Base-by-base conservation (phyloP, 2,797 vertebrate genomes). In the Dicrostonyx torquatus region DNA sequence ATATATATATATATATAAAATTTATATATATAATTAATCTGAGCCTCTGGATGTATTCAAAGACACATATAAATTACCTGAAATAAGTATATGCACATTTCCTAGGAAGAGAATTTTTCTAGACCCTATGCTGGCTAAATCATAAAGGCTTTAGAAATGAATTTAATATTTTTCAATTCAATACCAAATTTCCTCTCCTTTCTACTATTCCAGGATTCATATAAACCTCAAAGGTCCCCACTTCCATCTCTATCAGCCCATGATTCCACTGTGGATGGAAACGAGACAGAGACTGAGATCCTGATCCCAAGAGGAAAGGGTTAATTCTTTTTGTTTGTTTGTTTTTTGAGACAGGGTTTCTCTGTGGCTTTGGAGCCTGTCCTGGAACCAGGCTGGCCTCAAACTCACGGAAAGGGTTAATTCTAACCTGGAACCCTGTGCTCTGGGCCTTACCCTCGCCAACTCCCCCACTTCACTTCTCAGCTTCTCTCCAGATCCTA, bases 251-350 rank as follows among this genome's bases (percentile, higher is more conserved):
- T 83, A 89, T 72, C 62, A 91, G 48, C 58, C 73, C 76, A 84
- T 15, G 43, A 90, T 93, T 80, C 73, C 43, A 92, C 43, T 9
- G 83, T 45, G n/a, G 15, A 92, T 94, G n/a, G 29, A 82, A 92
- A 50, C 70, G 79, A 95, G 90, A 73, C 75, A 89, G 68, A 79
- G 37, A 93, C 34, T 73, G 75, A 90, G 90, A n/a, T 77, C 64
- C 84, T 7, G 76, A 94, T n/a, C 87, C 72, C 60, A 79, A 62
- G 78, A 84, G 62, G 40, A 34, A 91, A 77, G 37, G 40, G 64
- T 64, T 89, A 72, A 66, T 70, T 92, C 95, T 84, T n/a, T n/a
- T n/a, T n/a, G n/a, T n/a, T n/a, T n/a, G n/a, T n/a, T n/a, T n/a
- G n/a, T n/a, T n/a, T n/a, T n/a, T n/a, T n/a, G n/a, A n/a, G n/a